These are phyloP conservation scores for Diaprepes abbreviatus DNA, from an alignment of 2,888 invertebrate genomes.

Conservation along the genomic window DNA sequence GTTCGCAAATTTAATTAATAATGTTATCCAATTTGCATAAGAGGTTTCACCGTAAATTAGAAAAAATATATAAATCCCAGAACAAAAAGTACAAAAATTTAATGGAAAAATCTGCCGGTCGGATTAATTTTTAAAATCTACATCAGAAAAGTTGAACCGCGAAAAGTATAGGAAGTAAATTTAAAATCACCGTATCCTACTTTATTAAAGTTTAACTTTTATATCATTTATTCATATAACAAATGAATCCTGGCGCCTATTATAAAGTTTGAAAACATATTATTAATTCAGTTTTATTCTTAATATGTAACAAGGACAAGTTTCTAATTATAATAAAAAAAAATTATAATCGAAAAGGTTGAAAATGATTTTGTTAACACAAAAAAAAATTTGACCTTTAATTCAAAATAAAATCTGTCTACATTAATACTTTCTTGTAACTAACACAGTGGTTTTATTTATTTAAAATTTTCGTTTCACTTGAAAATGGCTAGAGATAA, in stretches of 20 bases:
- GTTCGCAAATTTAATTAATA: no score
- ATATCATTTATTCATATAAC: slow-evolving; percentile 1
- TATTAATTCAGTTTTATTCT: no score
- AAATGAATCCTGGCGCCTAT: not conserved
- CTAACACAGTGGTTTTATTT: no score
- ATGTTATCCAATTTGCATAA: not conserved
- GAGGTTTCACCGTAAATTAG: not conserved
- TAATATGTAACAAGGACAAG: no score
- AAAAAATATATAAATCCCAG: not conserved
- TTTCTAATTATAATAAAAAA: no score
- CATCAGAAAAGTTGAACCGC: slow-evolving; percentile 1
- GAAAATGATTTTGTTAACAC: no score
- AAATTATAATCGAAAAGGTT: no score
- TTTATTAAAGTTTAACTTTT: slow-evolving; percentile 1
- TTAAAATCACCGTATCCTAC: slow-evolving; percentile 3
- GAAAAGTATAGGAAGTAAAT: slow-evolving; percentile 7
- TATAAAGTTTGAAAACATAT: slow-evolving; percentile 1
- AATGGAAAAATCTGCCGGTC: not conserved
- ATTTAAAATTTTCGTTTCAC: no score
- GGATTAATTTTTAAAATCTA: slow-evolving; percentile 15
- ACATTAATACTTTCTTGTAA: no score
- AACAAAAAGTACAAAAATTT: not conserved
- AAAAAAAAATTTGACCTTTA: no score
- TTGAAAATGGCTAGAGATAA: no score
- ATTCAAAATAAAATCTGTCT: no score